Evolutionary conservation across 2,113 vertebrate genomes (phyloP).

Genomic region (Ammodytes dubius): DNA sequence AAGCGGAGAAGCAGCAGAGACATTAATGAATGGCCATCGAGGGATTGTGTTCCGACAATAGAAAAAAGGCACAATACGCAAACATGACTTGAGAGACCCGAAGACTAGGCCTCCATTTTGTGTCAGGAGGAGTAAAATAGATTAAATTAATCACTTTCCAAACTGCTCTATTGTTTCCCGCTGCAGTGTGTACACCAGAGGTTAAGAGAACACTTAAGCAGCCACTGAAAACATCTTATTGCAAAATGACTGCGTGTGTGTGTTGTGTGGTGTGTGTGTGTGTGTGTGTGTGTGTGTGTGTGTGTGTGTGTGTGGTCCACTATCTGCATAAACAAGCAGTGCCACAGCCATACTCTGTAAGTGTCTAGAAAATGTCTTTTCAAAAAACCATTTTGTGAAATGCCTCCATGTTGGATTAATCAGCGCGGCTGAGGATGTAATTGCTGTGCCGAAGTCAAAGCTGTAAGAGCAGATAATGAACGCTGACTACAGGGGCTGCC

Average conservation of each 20-base stretch:
- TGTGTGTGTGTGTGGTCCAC: background rate
- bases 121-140: constrained; percentile 57
- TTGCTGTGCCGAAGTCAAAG: constrained; percentile 84
- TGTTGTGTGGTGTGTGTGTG: background rate
- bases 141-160: constrained; percentile 71
- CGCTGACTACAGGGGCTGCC: constrained; percentile 75
- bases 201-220: constrained; percentile 81
- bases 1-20: constrained; percentile 55
- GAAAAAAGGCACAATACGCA: constrained; percentile 61
- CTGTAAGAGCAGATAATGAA: constrained; percentile 86
- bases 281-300: no score
- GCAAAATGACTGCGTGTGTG: constrained; percentile 73
- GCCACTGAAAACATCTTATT: constrained; percentile 78
- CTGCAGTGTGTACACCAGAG: constrained; percentile 61
- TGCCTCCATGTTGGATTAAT: constrained; percentile 85
- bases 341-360: constrained; percentile 75
- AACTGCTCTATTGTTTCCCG: constrained; percentile 66
- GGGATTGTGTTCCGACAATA: constrained; percentile 62
- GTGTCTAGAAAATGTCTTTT: constrained; percentile 80
- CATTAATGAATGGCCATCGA: constrained; percentile 61
- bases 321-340: constrained; percentile 80
- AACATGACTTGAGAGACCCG: constrained; percentile 55
- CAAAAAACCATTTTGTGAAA: constrained; percentile 81
- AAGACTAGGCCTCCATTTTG: constrained; percentile 52
- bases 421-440: constrained; percentile 85